phyloP scores from a whole-genome alignment of 2,113 vertebrate species.

The Crotalus horridus region DNA sequence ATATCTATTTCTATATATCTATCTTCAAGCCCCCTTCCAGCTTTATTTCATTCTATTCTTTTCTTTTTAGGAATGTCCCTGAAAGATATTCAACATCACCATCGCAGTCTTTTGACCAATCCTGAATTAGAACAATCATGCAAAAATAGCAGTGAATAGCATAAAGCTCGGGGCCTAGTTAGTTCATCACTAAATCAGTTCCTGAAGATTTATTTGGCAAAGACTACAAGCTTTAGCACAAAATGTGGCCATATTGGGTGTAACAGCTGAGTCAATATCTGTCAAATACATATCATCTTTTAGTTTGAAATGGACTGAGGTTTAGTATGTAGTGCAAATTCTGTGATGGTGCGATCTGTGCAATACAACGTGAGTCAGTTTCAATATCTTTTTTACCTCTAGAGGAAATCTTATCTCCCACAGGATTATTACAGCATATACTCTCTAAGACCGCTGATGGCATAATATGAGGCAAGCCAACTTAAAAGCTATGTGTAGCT shows the following conservation, averaged over 20 bases:
- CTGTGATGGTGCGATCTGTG: not conserved
- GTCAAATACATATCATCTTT: not conserved
- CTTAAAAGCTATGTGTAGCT: not conserved
- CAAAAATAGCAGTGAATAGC: not conserved
- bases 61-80: not conserved
- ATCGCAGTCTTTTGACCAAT: not conserved
- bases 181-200: not conserved
- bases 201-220: not conserved
- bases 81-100: not conserved
- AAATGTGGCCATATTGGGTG: not conserved
- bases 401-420: not conserved
- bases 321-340: not conserved
- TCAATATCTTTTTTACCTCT: not conserved
- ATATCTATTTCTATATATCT: not conserved
- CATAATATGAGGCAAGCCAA: not conserved
- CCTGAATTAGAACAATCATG: not conserved
- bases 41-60: not conserved
- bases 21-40: not conserved
- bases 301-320: not conserved
- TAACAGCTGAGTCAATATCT: not conserved
- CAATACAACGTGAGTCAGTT: not conserved
- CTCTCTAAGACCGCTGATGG: not conserved
- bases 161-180: not conserved
- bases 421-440: not conserved
- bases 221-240: not conserved